Percentiles rank a stretch among this genome's conserved stretches.
Conservation (phyloP, 2,888 invertebrate genomes). For the Rhyacophila evoluta region DNA sequence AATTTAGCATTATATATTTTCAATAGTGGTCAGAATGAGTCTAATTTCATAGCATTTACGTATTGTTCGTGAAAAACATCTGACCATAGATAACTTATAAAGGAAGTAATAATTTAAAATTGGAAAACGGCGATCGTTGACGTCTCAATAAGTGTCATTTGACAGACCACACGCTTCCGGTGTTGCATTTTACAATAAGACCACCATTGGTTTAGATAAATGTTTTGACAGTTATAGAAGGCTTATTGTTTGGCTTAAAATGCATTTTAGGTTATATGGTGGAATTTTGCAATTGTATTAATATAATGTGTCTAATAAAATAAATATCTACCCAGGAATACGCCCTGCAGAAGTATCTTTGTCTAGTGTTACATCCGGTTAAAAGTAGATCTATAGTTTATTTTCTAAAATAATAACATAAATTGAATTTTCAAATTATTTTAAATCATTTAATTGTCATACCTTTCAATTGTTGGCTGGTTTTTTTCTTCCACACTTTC, state of each 20-base stretch:
- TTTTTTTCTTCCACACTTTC: no score
- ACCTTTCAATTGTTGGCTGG: no score
- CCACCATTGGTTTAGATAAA: constrained; percentile 42
- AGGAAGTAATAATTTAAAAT: constrained; percentile 48
- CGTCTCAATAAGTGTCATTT: constrained; percentile 48
- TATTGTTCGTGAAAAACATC: constrained; percentile 36
- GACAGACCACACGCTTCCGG: constrained; percentile 45
- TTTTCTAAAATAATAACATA: no score
- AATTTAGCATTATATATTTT: constrained; percentile 25
- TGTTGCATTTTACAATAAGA: constrained; percentile 31
- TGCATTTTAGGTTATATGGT: no score
- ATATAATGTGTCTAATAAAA: no score
- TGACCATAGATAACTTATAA: constrained; percentile 37
- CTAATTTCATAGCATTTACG: constrained; percentile 33
- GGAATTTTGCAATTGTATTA: no score
- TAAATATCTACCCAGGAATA: no score
- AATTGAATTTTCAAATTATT: no score
- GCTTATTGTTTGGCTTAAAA: constrained; percentile 15
- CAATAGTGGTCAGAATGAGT: constrained; percentile 11
- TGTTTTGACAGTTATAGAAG: constrained; percentile 46
- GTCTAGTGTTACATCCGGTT: no score
- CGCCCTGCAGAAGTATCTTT: no score
- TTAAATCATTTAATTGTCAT: no score
- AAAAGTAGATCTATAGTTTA: no score
- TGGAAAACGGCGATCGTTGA: constrained; percentile 39